Conservation (phyloP, 2,888 invertebrate genomes). For the Drosophila limbata region DNA sequence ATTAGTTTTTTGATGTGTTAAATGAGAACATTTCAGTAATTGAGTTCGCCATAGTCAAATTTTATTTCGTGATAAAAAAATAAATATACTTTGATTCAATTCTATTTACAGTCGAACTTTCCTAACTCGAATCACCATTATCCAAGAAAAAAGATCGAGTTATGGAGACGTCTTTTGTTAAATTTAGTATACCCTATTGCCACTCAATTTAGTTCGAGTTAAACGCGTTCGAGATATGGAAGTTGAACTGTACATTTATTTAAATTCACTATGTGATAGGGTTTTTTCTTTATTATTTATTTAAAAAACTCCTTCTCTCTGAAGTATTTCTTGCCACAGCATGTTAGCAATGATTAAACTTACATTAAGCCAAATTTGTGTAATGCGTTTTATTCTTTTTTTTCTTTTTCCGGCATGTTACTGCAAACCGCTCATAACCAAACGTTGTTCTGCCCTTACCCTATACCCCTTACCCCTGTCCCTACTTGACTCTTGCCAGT, state of each 20-base stretch:
- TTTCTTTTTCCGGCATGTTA: conserved; percentile 45
- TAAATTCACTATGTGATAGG: too few species aligned
- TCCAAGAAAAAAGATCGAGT: too few species aligned
- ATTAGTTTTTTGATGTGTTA: background rate
- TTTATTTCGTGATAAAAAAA: background rate
- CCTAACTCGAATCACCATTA: too few species aligned
- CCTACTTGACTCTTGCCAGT: conserved; percentile 6
- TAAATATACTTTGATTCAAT: too few species aligned
- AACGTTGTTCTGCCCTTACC: conserved; percentile 45
- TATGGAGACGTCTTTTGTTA: too few species aligned
- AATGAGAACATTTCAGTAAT: background rate
- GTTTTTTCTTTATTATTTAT: background rate
- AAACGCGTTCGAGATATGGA: too few species aligned
- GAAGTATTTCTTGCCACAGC: too few species aligned
- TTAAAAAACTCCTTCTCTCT: background rate
- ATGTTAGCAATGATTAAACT: conserved; percentile 57
- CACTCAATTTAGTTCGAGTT: too few species aligned
- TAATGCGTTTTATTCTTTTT: conserved; percentile 33
- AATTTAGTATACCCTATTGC: too few species aligned
- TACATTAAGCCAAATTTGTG: conserved; percentile 48
- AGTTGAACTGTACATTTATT: too few species aligned
- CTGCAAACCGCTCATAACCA: conserved; percentile 47
- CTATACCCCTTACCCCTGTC: background rate
- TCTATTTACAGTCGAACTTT: too few species aligned
- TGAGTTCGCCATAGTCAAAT: background rate